Base-by-base conservation (phyloP, 2,113 vertebrate species). In the Oncorhynchus gorbuscha region DNA sequence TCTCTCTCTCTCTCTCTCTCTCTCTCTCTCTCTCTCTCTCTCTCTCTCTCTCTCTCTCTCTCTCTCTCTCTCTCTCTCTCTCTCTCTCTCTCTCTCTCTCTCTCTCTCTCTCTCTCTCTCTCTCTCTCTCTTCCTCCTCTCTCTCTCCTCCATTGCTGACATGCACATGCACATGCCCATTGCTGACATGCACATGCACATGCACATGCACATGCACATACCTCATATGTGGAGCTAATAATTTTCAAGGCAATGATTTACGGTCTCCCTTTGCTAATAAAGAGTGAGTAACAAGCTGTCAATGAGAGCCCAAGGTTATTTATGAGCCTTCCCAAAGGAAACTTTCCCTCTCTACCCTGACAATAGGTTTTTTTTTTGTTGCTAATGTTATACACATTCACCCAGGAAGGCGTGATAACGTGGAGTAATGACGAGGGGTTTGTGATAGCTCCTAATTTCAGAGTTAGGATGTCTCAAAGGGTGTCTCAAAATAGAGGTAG, bases 201-300 rank as follows among this genome's bases (percentile, higher is more conserved):
- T n/a, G n/a, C n/a, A n/a, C n/a, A 81, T 64, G 69, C 22, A 55
- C 32, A 66, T 62, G 32, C 74, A 58, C 32, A 59, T 39, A 79
- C 73, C 75, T 82, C 79, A 79, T 55, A 81, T 69, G 80, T 81
- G 75, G 73, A 85, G 79, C 80, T 83, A 80, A 88, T 90, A 59
- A 82, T 86, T 87, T 77, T 74, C 58, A 55, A 48, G 67, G 64
- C 76, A 45, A 67, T 87, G 86, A 92, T 87, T 90, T 86, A 87
- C 86, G 28, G 78, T 62, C 74, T 75, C 49, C 39, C 83, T 90
- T 76, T 69, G 70, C 85, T 85, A 85, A 84, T 90, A 88, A 88
- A 90, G 66, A 89, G 83, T 80, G 81, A 90, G 84, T 85, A 82
- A 85, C 76, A 85, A 85, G 83, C 85, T 84, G 82, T 87, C 90